phyloP scores from a whole-genome alignment of 2,888 invertebrate genomes.

The Stenichneumon culpator region DNA sequence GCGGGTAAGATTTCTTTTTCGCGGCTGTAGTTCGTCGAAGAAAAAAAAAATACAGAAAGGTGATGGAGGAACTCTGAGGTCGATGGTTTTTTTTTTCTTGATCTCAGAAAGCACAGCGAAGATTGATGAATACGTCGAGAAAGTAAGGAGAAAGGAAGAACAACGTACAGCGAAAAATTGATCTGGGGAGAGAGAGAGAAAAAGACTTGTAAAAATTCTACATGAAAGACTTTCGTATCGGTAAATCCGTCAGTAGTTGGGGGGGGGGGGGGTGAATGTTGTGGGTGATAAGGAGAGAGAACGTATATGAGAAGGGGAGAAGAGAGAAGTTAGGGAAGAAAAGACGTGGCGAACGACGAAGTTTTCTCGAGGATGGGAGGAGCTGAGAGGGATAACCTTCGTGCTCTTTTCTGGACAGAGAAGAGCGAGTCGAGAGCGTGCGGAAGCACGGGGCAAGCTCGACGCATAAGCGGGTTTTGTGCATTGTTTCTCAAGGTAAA shows the following conservation, averaged over 20 bases:
- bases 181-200: not conserved
- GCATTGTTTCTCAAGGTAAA: slow-evolving; percentile 33
- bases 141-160: slow-evolving; percentile 4
- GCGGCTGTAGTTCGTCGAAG: not conserved
- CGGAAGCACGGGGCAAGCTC: not conserved
- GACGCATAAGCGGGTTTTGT: slow-evolving; percentile 18
- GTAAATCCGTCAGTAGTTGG: not conserved
- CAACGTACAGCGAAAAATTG: slow-evolving; percentile 5
- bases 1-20: slow-evolving; percentile 1
- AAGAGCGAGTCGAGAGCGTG: slow-evolving; percentile 8
- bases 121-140: slow-evolving; percentile 10
- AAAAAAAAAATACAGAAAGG: not conserved
- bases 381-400: slow-evolving; percentile 47
- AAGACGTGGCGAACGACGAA: slow-evolving; percentile 39
- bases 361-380: slow-evolving; percentile 63
- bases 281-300: not conserved
- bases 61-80: not conserved
- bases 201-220: not conserved
- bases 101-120: not conserved
- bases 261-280: not conserved
- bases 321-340: slow-evolving; percentile 1
- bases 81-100: not conserved
- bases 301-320: not conserved
- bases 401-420: not conserved
- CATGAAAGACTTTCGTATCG: slow-evolving; percentile 1